Percentiles rank a stretch among this genome's conserved stretches.
phyloP scores from a whole-genome alignment of 2,797 vertebrate genomes.

The Dicrostonyx torquatus region DNA sequence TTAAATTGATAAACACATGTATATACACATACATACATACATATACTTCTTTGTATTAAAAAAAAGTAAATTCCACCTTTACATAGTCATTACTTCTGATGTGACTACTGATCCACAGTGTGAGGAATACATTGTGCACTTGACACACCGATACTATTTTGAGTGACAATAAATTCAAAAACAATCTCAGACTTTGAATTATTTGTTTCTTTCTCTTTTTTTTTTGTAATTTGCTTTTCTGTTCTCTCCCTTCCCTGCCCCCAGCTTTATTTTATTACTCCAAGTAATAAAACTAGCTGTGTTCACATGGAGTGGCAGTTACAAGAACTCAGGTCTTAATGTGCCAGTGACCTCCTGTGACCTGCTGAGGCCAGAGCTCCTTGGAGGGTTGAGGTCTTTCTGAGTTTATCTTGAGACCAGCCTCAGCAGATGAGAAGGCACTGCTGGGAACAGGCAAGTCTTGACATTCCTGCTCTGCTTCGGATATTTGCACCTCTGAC shows the following conservation, averaged over 20 bases:
- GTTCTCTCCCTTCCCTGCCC: neutral
- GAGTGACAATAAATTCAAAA: neutral
- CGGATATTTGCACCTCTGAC: neutral
- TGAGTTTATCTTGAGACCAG: neutral
- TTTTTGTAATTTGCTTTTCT: neutral
- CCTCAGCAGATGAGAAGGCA: neutral
- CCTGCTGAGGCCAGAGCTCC: neutral
- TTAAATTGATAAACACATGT: neutral
- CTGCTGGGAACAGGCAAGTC: neutral
- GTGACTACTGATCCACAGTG: constrained; percentile 51
- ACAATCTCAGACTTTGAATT: neutral
- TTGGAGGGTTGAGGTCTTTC: neutral
- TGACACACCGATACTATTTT: constrained; percentile 51
- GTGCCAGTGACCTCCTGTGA: neutral
- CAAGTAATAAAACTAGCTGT: neutral
- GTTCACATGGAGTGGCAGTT: neutral
- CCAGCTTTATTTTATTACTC: neutral
- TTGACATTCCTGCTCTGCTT: neutral
- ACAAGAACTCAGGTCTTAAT: neutral
- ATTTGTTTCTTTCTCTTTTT: neutral
- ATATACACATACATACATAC: neutral
- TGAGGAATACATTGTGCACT: constrained; percentile 34
- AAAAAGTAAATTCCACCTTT: neutral
- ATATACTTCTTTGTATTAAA: neutral
- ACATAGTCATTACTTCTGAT: neutral